A percentile compares a stretch with the other conserved stretches of the same genome.
Evolutionary conservation across 2,797 vertebrate genomes (phyloP).

Genomic region (Nothura maculosa): DNA sequence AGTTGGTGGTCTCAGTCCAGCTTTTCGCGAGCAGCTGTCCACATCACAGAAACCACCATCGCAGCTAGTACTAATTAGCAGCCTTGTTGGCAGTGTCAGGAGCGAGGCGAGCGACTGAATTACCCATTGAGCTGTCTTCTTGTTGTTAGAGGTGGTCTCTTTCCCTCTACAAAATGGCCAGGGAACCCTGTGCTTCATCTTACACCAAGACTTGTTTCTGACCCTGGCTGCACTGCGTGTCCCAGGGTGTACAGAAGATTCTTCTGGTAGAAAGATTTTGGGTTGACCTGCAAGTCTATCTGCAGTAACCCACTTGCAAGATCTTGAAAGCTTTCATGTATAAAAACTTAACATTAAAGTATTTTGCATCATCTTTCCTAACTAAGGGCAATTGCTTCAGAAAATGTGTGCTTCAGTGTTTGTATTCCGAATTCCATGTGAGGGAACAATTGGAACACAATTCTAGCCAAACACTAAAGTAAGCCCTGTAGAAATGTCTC

Average conservation of each 20-base stretch:
- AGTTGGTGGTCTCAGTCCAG: conserved; percentile 71
- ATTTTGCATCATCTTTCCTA: neutral
- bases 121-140: neutral
- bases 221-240: neutral
- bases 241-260: neutral
- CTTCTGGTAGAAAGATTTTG: neutral
- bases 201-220: neutral
- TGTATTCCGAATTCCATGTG: neutral
- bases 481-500: neutral
- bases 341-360: neutral
- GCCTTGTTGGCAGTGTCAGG: conserved; percentile 22
- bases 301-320: neutral
- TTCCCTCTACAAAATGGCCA: neutral
- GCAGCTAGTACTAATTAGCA: conserved; percentile 40
- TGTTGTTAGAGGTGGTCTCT: conserved; percentile 48
- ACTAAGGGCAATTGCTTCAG: neutral
- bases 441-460: neutral
- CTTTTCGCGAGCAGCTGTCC: conserved; percentile 35
- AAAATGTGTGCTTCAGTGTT: neutral
- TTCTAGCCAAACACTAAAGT: neutral
- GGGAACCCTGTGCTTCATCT: neutral
- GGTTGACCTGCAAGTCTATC: neutral
- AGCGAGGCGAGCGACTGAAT: neutral
- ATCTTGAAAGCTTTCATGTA: neutral
- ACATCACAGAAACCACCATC: conserved; percentile 60